Evolutionary conservation across 2,113 vertebrate species (phyloP).

Genomic region (Oryzias woworae): DNA sequence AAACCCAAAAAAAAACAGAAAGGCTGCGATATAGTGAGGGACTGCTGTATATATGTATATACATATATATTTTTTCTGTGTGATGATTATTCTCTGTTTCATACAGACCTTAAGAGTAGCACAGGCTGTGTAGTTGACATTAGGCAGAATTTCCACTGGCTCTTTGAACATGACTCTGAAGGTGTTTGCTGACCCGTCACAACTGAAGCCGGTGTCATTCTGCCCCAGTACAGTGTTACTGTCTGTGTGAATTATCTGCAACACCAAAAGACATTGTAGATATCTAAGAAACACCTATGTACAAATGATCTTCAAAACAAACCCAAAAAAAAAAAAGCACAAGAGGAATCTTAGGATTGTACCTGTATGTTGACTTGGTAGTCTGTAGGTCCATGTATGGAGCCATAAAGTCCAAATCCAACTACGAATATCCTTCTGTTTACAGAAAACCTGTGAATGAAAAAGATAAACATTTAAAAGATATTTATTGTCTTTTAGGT

Average conservation of each 20-base stretch:
- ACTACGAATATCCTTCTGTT: constrained; percentile 95
- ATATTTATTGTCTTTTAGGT: too few species aligned
- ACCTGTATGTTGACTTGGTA: constrained; percentile 98
- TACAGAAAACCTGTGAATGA: constrained; percentile 85
- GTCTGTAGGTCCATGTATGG: constrained; percentile 94
- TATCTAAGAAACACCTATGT: background rate
- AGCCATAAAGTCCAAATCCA: constrained; percentile 93
- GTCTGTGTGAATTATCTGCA: constrained; percentile 96
- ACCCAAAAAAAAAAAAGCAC: background rate
- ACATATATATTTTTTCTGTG: background rate
- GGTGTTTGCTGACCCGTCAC: constrained; percentile 91
- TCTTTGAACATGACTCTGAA: constrained; percentile 99
- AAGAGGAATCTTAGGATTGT: background rate
- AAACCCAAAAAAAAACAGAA: too few species aligned
- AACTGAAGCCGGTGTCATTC: constrained; percentile 98
- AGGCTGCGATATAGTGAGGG: too few species aligned
- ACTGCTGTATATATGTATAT: too few species aligned
- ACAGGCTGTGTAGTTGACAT: constrained; percentile 95
- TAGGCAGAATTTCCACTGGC: constrained; percentile 93
- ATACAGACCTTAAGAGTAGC: constrained; percentile 90
- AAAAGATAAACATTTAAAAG: background rate
- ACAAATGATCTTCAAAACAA: background rate
- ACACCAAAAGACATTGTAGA: background rate
- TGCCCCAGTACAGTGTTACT: constrained; percentile 96
- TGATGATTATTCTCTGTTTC: background rate